Conservation (phyloP, 2,888 invertebrate genomes). For the Drosophila melanosoma region DNA sequence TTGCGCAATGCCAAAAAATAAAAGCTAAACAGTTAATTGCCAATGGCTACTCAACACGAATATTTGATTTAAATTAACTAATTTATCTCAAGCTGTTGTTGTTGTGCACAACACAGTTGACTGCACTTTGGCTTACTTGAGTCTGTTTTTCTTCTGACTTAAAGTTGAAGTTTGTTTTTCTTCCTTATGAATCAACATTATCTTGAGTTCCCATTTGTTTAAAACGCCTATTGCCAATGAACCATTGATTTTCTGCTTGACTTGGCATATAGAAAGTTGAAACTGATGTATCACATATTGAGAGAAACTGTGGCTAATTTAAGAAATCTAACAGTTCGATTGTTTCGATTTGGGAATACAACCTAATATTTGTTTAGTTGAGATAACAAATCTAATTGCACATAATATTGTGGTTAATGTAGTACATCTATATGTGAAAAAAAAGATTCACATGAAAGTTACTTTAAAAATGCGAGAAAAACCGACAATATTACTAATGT, state of each 20-base stretch:
- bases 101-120: constrained; percentile 51
- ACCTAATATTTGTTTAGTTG: neutral
- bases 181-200: constrained; percentile 52
- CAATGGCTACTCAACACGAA: constrained; percentile 39
- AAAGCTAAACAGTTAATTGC: constrained; percentile 48
- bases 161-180: constrained; percentile 13
- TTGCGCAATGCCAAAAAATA: constrained; percentile 56
- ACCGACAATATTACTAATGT: neutral
- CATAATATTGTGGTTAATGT: no score
- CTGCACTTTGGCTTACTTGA: constrained; percentile 48
- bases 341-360: neutral
- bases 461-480: neutral
- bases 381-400: no score
- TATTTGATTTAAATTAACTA: constrained; percentile 43
- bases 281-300: neutral
- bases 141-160: constrained; percentile 14
- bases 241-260: constrained; percentile 58
- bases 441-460: no score
- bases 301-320: neutral
- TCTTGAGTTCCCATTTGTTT: constrained; percentile 6
- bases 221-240: constrained; percentile 10
- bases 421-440: neutral
- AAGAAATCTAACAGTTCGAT: neutral
- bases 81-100: constrained; percentile 19
- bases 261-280: constrained; percentile 37